Evolutionary conservation across 2,888 invertebrate genomes (phyloP).

Genomic region (Leptopterna dolabrata): DNA sequence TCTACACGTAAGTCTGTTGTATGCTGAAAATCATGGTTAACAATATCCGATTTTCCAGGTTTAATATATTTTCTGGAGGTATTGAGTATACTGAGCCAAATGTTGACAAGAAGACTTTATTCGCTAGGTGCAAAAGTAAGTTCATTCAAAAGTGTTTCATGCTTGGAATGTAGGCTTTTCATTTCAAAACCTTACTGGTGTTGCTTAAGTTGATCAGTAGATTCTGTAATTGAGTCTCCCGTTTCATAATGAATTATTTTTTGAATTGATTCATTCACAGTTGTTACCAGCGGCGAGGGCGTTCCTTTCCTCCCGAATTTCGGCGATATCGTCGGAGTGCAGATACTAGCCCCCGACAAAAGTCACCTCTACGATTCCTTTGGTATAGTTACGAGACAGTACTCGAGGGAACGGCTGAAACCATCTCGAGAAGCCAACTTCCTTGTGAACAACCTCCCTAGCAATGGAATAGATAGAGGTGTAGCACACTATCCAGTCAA

Average conservation of each 20-base stretch:
- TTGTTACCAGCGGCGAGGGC: neutral
- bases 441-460: neutral
- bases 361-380: constrained; percentile 22
- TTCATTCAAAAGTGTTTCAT: neutral
- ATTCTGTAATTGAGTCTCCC: neutral
- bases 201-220: too few relatives aligned
- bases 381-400: constrained; percentile 20
- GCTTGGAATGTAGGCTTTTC: too few relatives aligned
- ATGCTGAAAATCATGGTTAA: too few relatives aligned
- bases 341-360: neutral
- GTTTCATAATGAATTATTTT: too few relatives aligned
- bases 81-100: constrained; percentile 20
- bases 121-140: constrained; percentile 13
- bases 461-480: neutral
- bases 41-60: too few relatives aligned
- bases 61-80: constrained; percentile 15
- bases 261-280: neutral
- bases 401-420: constrained; percentile 12
- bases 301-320: constrained; percentile 22
- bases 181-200: too few relatives aligned
- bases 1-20: too few relatives aligned
- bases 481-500: too few relatives aligned
- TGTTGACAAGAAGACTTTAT: neutral
- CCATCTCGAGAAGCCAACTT: constrained; percentile 15
- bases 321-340: constrained; percentile 27